Evolutionary conservation across 2,113 vertebrate genomes (phyloP).

Genomic region (Pyxicephalus adspersus): DNA sequence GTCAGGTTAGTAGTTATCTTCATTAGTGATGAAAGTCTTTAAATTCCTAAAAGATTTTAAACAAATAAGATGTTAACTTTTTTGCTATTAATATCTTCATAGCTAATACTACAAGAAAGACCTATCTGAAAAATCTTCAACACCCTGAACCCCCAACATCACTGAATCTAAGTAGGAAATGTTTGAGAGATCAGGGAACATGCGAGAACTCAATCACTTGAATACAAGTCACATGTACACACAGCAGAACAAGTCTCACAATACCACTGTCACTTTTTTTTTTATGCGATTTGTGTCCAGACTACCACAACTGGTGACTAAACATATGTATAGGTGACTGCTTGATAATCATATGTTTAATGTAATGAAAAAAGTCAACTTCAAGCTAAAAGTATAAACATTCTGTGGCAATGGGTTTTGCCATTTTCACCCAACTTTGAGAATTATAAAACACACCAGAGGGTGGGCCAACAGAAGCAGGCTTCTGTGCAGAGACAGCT

Average conservation of each 20-base stretch:
- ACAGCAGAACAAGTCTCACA: slow-evolving; percentile 46
- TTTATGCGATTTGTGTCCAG: slow-evolving; percentile 56
- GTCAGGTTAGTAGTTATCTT: too few species aligned
- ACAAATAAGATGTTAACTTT: background rate
- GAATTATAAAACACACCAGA: too few species aligned
- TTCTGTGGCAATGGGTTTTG: slow-evolving; percentile 49
- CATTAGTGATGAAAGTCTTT: too few species aligned
- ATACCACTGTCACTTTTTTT: slow-evolving; percentile 35
- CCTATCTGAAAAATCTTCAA: slow-evolving; percentile 60
- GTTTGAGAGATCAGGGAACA: slow-evolving; percentile 54
- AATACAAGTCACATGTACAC: background rate
- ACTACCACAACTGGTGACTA: slow-evolving; percentile 25
- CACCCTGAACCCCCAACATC: slow-evolving; percentile 31
- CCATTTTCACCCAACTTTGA: slow-evolving; percentile 54
- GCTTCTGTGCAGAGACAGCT: too few species aligned
- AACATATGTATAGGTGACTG: slow-evolving; percentile 55
- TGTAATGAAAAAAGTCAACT: slow-evolving; percentile 58
- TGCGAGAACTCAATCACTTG: slow-evolving; percentile 49
- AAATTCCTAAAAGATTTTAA: background rate
- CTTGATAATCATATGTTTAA: slow-evolving; percentile 55
- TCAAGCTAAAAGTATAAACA: slow-evolving; percentile 8
- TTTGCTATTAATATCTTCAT: slow-evolving; percentile 42
- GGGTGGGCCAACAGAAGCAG: too few species aligned
- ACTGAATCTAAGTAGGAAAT: slow-evolving; percentile 60
- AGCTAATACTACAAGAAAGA: slow-evolving; percentile 57